Base-by-base conservation (phyloP, 2,888 invertebrate species). In the Meiosimyza decipiens region DNA sequence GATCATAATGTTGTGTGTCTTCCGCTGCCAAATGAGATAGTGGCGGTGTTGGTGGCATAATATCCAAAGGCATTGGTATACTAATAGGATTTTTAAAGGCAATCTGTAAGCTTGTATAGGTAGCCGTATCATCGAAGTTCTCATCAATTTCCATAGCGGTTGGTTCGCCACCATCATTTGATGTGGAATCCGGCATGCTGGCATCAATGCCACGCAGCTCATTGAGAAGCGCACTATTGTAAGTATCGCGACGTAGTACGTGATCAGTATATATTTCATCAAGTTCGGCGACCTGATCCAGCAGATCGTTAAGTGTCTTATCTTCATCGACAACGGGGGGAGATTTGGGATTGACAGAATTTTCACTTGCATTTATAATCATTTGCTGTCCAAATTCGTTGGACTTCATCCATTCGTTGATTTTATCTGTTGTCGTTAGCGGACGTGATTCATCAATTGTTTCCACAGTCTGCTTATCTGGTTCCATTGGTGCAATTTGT, bases 51-150 rank as follows among this genome's bases (percentile, higher is more conserved):
- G 88, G 87, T 15, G 89, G 84, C 76, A 89, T 84, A 0, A 92
- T 88, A 79, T 92, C 92, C 40, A 40, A 40, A 1, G 88, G 86
- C 73, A 93, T 90, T 33, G 89, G 88, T 54, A 94, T 88, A 0
- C 93, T 92, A 1, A 94, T 88, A 0, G 95, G 95, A 86, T 95
- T 95, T 85, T 92, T 94, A 88, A 95, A 95, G 0, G 95, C 95
- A 82, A 94, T 89, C 82, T 95, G 95, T 69, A 95, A 87, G 82
- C 95, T 95, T 1, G 94, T 93, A 81, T 95, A 95, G 0, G 94
- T 94, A 73, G 93, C 92, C 50, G 92, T 90, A 80, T 95, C 95
- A 81, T 93, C 91, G 76, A 93, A 93, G 55, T 91, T 91, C 49
- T 90, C 89, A 57, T 92, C 92, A 0, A 88, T 79, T 60, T 91